Evolutionary conservation across 2,113 vertebrate genomes (phyloP), one percentile per base, ranked within the genome.

Genomic region (Cyprinodon tularosa): DNA sequence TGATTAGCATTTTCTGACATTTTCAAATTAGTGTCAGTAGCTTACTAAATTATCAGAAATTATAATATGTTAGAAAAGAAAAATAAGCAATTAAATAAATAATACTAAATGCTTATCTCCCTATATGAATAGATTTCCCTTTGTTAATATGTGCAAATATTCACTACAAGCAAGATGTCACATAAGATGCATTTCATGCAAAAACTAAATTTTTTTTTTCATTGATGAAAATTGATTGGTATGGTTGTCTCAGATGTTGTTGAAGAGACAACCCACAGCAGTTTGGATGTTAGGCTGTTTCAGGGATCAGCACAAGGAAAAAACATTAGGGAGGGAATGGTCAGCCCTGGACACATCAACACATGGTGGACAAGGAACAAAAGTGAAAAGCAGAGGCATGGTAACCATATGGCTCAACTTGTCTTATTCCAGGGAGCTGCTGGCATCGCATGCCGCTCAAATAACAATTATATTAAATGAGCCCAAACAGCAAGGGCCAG

Each of bases 391-490:
- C 14, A 9, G 50, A n/a, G 48, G 7, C 37, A 15, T n/a, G 13
- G 36, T 5, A 1, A 67, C 78, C 85, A 88, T 82, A 78, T 88
- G 86, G 68, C 72, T 71, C 81, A 74, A 75, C 72, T 59, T 66
- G 69, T 83, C 65, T 87, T 50, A 40, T 42, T 62, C 66, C 72
- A 71, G 65, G 80, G 83, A 72, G 72, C 82, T 64, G 66, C 66
- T 57, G 78, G 69, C 50, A 71, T 74, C 47, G 71, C 62, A 68
- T 57, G 57, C 75, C 77, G 71, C 78, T 89, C 67, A 81, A 83
- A 87, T 65, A 84, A 79, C 78, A 78, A 88, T 88, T 84, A 82
- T 62, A n/a, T 47, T 45, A 85, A 88, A 79, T 77, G 20, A 74
- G 50, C 59, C 40, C 39, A 84, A 90, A 89, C 74, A 84, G 74